Base-by-base conservation (phyloP, 2,797 vertebrate species). In the Adrianichthys oophorus region DNA sequence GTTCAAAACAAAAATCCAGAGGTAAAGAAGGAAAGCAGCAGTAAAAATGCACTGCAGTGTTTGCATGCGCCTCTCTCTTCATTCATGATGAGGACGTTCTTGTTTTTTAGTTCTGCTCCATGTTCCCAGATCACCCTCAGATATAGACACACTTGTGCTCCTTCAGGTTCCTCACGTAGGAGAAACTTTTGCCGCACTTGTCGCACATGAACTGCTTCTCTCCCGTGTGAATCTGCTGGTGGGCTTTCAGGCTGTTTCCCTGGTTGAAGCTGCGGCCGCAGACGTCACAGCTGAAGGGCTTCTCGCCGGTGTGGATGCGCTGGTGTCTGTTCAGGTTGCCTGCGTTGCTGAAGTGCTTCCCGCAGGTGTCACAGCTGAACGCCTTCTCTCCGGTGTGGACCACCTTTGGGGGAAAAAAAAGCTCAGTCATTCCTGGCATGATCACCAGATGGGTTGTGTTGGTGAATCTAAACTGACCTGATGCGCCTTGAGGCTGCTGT, bases 201-300 rank as follows among this genome's bases (percentile, higher is more conserved):
- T 92, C 92, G 16, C 92, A 93, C 76, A 92, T 88, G 62, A 83
- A 91, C 46, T 70, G 82, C 32, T 92, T 93, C 77, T 90, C 85
- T 1, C 92, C 91, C 0, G 87, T 91, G 85, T 93, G 92, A 4
- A 90, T 86, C 78, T 90, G 86, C 75, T 84, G 78, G 65, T 93
- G 92, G 18, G 92, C 91, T 68, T 92, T 92, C 52, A 93, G 86
- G 62, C 89, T 90, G 84, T 91, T 92, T 19, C 89, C 87, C 84
- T 92, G 91, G 79, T 90, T 92, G 72, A 93, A 93, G 68, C 89
- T 82, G 61, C 89, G 90, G 0, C 87, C 89, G 0, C 92, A 93
- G 0, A 57, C 63, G 24, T 78, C 70, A 15, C 92, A 93, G 76
- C 68, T 86, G 76, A 86, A 92, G 0, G 92, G 92, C 26, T 92